Evolutionary conservation across 2,888 invertebrate genomes (phyloP), one percentile per base, ranked within the genome.

Genomic region (Phaonia tiefii): DNA sequence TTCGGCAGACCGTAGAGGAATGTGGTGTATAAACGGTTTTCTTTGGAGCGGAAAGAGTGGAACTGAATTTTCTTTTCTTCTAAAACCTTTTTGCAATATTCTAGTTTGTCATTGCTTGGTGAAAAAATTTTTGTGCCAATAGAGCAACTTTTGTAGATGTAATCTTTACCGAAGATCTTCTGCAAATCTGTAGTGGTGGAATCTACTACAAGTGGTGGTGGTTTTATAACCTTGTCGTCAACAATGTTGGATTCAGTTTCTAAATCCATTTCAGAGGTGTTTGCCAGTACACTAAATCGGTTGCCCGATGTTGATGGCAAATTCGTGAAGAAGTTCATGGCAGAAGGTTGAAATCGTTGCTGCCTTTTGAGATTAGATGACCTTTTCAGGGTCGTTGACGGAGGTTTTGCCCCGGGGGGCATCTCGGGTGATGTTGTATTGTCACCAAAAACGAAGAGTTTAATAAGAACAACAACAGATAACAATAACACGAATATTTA

Each of bases 51-150:
- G 15, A 65, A 73, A 0, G 72, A 39, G 22, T 60, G 63, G 26
- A 60, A 72, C n/a, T 58, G 17, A 11, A 76, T 65, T 31, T 71
- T 51, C 13, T 56, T 56, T 56, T 70, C 31, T 3, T 44, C 10
- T 8, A 54, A 26, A 37, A 17, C n/a, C 1, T 77, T 71, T 49
- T 65, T 77, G 17, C 77, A 71, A 2, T 51, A 51, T 37, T 77
- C 71, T 13, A 39, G 63, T 44, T 17, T 31, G 1, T 65, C 65
- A 1, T 20, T 44, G 11, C 1, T 65, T 49, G 26, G 51, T 26
- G 71, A 70, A 46, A 72, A 77, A 46, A 58, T 39, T 46, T 71
- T 77, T 8, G 42, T 42, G 13, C 42, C 42, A 10, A 42, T 42
- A 42, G 44, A 63, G 39, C 51, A 63, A n/a, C n/a, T n/a, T n/a